A percentile compares a stretch with the other conserved stretches of the same genome.
Evolutionary conservation across 30 jellyfish, hydroid and myxozoan species (phyloP).

Genomic region (Aurelia sp.): DNA sequence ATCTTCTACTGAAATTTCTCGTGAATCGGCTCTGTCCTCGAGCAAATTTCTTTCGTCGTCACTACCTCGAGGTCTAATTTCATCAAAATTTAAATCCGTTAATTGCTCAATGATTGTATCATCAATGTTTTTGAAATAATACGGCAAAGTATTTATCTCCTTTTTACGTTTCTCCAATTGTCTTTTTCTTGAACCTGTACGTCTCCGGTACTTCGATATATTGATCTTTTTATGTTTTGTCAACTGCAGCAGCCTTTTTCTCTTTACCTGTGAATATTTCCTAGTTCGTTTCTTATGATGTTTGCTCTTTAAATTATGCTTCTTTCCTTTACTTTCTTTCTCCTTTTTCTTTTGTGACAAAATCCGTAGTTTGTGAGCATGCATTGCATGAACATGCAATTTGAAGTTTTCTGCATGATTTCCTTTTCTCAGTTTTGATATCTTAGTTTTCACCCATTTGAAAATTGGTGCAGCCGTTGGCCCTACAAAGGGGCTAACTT

Average conservation of each 20-base stretch:
- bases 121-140: no score
- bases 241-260: not conserved
- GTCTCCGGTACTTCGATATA: not conserved
- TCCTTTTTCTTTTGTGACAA: not conserved
- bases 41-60: not conserved
- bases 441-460: slow-evolving; percentile 43
- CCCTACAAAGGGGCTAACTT: slow-evolving; percentile 33
- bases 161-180: no score
- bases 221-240: not conserved
- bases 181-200: no score
- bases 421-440: not conserved
- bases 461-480: slow-evolving; percentile 64
- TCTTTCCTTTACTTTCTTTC: not conserved
- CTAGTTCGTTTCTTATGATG: not conserved
- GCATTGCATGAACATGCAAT: not conserved
- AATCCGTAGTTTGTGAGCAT: not conserved
- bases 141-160: no score
- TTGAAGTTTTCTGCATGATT: not conserved
- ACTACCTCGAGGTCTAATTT: not conserved
- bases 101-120: no score
- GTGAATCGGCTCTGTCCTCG: no score
- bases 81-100: no score
- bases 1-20: no score
- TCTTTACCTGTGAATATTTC: not conserved
- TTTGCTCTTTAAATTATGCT: not conserved